These are phyloP conservation scores for Andrena trimmerana DNA, from an alignment of 2,888 invertebrate species.

Conservation along the genomic window DNA sequence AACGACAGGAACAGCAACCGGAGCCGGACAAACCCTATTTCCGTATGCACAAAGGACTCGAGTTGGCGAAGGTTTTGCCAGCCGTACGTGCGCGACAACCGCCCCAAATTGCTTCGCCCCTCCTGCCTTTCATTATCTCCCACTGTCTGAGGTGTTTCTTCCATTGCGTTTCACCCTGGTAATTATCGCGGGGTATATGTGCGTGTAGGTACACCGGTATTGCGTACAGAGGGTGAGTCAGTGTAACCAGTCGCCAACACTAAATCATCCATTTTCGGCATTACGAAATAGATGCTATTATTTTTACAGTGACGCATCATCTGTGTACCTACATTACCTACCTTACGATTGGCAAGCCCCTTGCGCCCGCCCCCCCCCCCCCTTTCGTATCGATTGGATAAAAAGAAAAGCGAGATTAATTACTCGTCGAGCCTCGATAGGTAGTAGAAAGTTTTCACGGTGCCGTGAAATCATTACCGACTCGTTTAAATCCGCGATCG, in stretches of 20 bases:
- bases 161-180: slow-evolving; percentile 61
- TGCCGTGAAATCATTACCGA: slow-evolving; percentile 35
- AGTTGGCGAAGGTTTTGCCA: slow-evolving; percentile 68
- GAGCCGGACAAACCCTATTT: slow-evolving; percentile 63
- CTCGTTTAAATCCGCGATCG: slow-evolving; percentile 25
- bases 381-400: neutral
- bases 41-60: slow-evolving; percentile 78
- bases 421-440: slow-evolving; percentile 6
- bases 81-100: slow-evolving; percentile 71
- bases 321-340: neutral
- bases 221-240: neutral
- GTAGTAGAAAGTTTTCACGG: slow-evolving; percentile 14
- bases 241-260: neutral
- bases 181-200: slow-evolving; percentile 67
- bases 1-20: slow-evolving; percentile 30
- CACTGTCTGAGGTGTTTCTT: slow-evolving; percentile 71
- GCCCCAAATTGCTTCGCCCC: slow-evolving; percentile 65
- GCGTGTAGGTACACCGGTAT: neutral
- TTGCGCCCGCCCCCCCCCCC: neutral
- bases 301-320: too few relatives aligned
- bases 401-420: neutral
- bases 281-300: neutral
- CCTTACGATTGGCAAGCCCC: slow-evolving; percentile 10
- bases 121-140: slow-evolving; percentile 66
- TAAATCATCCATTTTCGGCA: neutral